Evolutionary conservation across 1,140 invertebrate species (phyloP), one percentile per base, ranked within the genome.

Genomic region (Aphidius ervi): DNA sequence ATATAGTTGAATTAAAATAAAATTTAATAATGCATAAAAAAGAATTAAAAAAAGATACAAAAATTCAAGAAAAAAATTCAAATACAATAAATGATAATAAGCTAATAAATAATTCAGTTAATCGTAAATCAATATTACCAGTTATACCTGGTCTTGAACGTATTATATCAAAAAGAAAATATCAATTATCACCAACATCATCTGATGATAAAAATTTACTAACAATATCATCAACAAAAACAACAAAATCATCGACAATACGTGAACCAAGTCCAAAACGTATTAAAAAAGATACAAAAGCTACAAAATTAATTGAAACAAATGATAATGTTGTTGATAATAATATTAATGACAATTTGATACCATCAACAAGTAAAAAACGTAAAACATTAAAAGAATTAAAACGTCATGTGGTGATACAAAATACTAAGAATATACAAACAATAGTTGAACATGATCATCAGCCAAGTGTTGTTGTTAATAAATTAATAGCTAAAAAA

Each of bases 401-500:
- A 54, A 20, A 37, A 40, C 6, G 6, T 54, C 39, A 54, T 41
- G n/a, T 54, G 2, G 4, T 40, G 3, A n/a, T 7, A 16, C 6
- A 37, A 10, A 37, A 52, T 52, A 40, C 5, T 2, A n/a, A 41
- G 20, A 53, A 40, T 47, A 2, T 7, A 5, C 31, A 57, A 37
- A 55, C 62, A 63, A 10, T 63, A 39, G 1, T 9, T 45, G 23
- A 62, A 48, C 8, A 64, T 47, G 47, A 65, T 68, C 23, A 8
- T 59, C 48, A 53, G 50, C 66, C 6, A 63, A 1, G 16, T 16
- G 16, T 16, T 16, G 16, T 16, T 16, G 16, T 16, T 16, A 63
- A 58, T 63, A 56, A 8, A 58, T 62, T 1, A 45, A 65, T n/a
- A 62, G 23, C 9, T 63, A 47, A 8, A 60, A 67, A 20, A 56